Evolutionary conservation across 1,140 invertebrate species (phyloP), one percentile per base, ranked within the genome.

Genomic region (Heterodera carotae): DNA sequence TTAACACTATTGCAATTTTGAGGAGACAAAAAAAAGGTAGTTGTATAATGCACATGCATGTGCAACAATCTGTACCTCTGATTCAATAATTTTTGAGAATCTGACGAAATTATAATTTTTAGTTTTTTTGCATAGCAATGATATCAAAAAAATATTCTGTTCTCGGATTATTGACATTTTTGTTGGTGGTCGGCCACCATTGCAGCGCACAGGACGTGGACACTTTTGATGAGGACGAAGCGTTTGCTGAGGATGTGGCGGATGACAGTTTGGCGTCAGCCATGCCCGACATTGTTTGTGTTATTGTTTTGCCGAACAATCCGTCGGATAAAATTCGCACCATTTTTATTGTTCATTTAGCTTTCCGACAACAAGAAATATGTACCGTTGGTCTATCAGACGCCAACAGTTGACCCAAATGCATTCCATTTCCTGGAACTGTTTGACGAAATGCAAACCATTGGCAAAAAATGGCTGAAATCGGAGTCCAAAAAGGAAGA

Each of bases 401-500:
- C n/a, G 10, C 81, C 81, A n/a, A 70, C 43, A 22, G 22, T 82
- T 27, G 62, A 80, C 27, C 25, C 59, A 31, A 91, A 89, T 36
- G 90, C 91, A 84, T 90, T 91, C n/a, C 92, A 94, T 88, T 91
- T 97, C 70, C 91, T 92, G 22, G 95, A 97, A 84, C 91, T 94
- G 87, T 98, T 98, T 89, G 94, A 97, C 88, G 91, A 94, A 89
- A 87, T 89, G 43, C 90, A 91, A 22, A 89, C 89, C 34, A 94
- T 94, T 80, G 91, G 91, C 31, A 92, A 92, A 82, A 91, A 89
- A 77, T 98, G 96, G 96, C 89, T 94, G 0, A 90, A 92, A 78
- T 98, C 96, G 0, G 91, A 94, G 88, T 93, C 96, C 0, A 97
- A 95, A 88, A 98, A 98, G 89, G 94, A 97, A 79, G 93, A 92